These are phyloP conservation scores for Lepus oiostolus DNA, from an alignment of 2,797 vertebrate genomes.

Conservation along the genomic window DNA sequence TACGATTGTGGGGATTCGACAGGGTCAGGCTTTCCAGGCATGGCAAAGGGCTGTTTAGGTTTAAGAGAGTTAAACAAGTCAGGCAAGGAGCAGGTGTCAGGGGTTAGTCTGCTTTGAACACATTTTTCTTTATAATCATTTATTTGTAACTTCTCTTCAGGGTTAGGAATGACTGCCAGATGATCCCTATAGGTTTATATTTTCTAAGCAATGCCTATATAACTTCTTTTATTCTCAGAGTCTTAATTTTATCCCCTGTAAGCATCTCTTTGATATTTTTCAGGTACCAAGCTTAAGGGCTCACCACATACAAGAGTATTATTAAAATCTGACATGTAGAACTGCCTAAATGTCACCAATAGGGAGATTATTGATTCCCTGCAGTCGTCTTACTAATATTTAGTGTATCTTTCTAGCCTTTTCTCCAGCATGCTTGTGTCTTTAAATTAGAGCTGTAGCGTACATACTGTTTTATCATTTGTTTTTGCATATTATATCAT, in stretches of 20 bases:
- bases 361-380: background rate
- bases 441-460: constrained; percentile 34
- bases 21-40: background rate
- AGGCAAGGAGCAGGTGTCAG: background rate
- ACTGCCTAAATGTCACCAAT: background rate
- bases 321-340: background rate
- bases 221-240: background rate
- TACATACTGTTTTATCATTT: background rate
- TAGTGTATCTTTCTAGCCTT: background rate
- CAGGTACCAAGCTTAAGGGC: background rate
- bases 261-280: background rate
- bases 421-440: background rate
- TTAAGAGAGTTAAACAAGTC: background rate
- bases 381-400: background rate
- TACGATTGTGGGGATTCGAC: background rate
- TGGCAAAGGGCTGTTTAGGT: background rate
- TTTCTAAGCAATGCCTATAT: background rate
- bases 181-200: background rate
- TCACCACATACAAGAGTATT: background rate
- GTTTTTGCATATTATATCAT: background rate
- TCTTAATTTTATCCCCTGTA: background rate
- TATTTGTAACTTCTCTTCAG: background rate
- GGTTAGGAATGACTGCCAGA: background rate
- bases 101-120: background rate
- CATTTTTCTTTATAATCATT: background rate